Conservation (phyloP, 2,797 vertebrate genomes). For the Bryconaethiops microstoma region DNA sequence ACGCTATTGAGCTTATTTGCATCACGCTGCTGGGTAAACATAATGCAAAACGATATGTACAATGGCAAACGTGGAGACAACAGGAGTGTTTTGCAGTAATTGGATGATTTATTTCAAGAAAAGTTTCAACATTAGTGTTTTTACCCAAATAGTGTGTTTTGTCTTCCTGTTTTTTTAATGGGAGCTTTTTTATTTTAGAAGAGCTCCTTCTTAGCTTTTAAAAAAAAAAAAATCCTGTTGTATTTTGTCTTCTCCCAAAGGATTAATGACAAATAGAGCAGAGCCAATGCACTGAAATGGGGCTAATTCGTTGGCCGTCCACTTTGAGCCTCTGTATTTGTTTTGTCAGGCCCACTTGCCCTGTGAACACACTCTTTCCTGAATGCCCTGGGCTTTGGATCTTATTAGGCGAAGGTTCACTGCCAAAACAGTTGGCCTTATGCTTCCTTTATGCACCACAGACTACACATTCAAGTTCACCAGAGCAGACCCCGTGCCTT, state of each 20-base stretch:
- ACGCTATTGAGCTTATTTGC: conserved; percentile 75
- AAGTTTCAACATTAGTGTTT: conserved; percentile 11
- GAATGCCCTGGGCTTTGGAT: conserved; percentile 67
- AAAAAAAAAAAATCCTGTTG: neutral
- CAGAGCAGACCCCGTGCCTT: conserved; percentile 76
- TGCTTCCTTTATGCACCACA: conserved; percentile 80
- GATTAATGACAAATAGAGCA: conserved; percentile 12
- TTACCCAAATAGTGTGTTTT: neutral
- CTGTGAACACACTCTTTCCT: conserved; percentile 33
- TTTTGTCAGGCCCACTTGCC: conserved; percentile 61
- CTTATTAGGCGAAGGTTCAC: conserved; percentile 72
- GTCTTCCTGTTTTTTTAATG: conserved; percentile 1
- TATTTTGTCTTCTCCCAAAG: conserved; percentile 12
- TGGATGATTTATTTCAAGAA: conserved; percentile 11
- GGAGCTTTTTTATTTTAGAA: neutral
- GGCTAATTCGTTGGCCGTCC: conserved; percentile 10
- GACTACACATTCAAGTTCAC: conserved; percentile 79
- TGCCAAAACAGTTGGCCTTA: conserved; percentile 71
- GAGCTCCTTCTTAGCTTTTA: neutral
- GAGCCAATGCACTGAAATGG: conserved; percentile 6
- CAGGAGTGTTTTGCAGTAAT: conserved; percentile 23
- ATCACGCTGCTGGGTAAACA: conserved; percentile 73
- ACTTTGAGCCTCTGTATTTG: conserved; percentile 56
- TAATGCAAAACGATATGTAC: conserved; percentile 56
- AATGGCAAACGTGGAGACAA: conserved; percentile 38